phyloP scores from a whole-genome alignment of 2,888 invertebrate genomes.

The Epinotia ramella region DNA sequence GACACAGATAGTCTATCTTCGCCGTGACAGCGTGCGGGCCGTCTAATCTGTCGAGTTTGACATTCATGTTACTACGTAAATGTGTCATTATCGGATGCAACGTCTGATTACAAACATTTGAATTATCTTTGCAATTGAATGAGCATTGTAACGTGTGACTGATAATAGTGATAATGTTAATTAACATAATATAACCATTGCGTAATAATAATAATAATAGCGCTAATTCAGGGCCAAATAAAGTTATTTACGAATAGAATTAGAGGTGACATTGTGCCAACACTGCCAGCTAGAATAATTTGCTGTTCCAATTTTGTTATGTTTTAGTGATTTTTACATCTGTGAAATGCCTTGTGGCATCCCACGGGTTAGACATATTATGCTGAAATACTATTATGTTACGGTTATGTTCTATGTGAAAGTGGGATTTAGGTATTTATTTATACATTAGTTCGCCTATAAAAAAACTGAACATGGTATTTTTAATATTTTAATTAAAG shows the following conservation, averaged over 20 bases:
- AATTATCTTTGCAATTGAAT: not conserved
- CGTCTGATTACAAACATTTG: not conserved
- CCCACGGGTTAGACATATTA: constrained; percentile 58
- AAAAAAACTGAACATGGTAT: not conserved
- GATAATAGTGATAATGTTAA: constrained; percentile 37
- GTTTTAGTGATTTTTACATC: constrained; percentile 47
- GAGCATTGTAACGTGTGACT: constrained; percentile 23
- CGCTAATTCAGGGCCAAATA: not conserved
- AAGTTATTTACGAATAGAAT: constrained; percentile 3
- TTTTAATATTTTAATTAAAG: too few species aligned
- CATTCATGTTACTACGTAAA: too few species aligned
- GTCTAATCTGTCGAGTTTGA: too few species aligned
- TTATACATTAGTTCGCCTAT: not conserved
- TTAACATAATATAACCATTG: constrained; percentile 12
- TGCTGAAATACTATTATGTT: constrained; percentile 56
- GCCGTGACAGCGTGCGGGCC: too few species aligned
- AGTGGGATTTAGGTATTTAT: not conserved
- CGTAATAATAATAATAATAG: not conserved
- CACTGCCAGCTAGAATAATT: constrained; percentile 50
- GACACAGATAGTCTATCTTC: too few species aligned
- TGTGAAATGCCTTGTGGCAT: constrained; percentile 53
- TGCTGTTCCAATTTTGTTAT: constrained; percentile 65
- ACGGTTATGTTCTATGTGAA: constrained; percentile 1
- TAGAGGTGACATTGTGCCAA: constrained; percentile 55
- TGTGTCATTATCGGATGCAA: too few species aligned